These are phyloP conservation scores for Drosophila gunungcola DNA, from an alignment of 1,140 invertebrate species.

Conservation along the genomic window DNA sequence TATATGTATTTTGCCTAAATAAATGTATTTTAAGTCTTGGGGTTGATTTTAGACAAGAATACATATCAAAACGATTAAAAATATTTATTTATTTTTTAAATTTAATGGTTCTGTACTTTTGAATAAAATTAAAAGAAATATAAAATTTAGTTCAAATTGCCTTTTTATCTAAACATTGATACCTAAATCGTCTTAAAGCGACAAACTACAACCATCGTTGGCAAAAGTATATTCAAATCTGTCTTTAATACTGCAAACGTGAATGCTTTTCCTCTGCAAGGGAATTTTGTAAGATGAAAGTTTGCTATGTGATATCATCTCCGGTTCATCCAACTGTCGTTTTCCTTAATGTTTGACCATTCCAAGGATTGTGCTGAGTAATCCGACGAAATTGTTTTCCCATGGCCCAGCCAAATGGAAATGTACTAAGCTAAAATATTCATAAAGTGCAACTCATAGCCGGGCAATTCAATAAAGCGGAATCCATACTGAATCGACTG, in stretches of 20 bases:
- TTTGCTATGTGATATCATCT: slow-evolving; percentile 2
- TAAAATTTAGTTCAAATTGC: no score
- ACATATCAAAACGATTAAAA: no score
- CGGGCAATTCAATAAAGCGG: slow-evolving; percentile 51
- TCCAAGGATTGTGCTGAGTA: slow-evolving; percentile 33
- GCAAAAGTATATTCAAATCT: background rate
- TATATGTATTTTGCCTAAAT: no score
- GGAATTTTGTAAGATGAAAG: background rate
- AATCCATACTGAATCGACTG: slow-evolving; percentile 38
- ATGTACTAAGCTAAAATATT: slow-evolving; percentile 47
- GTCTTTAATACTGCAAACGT: background rate
- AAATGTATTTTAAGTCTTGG: no score
- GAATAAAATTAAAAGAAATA: no score
- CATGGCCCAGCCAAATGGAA: slow-evolving; percentile 15
- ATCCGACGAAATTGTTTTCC: slow-evolving; percentile 42
- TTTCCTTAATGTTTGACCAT: slow-evolving; percentile 4
- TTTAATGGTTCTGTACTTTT: no score
- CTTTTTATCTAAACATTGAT: no score
- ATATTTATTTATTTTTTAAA: no score
- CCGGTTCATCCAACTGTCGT: background rate
- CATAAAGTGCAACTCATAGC: slow-evolving; percentile 34
- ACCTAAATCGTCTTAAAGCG: no score
- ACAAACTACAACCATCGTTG: no score
- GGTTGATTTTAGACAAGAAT: no score
- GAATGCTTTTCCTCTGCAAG: background rate